Base-by-base conservation (phyloP, 2,797 vertebrate genomes). In the Manis pentadactyla region DNA sequence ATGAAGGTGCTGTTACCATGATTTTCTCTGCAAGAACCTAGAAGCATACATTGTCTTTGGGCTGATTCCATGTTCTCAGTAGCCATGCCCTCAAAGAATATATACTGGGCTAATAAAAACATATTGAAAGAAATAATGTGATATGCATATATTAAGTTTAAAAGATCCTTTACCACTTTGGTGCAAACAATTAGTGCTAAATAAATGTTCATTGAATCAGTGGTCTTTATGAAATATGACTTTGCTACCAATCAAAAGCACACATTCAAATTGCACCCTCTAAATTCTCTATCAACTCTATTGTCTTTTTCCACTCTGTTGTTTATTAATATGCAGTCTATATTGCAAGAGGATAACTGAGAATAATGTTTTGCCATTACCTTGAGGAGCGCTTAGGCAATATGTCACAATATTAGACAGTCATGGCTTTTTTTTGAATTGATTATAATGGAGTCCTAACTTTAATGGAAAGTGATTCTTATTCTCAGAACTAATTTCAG, bases 401-500 rank as follows among this genome's bases (percentile, higher is more conserved):
- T 49, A 49, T 51, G 21, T 79, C 49, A 92, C 37, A 84, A 86
- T 79, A 55, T 46, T 64, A 69, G 61, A 69, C 9, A 81, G 42
- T 23, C 23, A 4, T 68, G 64, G 15, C 31, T 69, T 73, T 84
- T 84, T 84, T 84, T 25, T 59, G 3, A 89, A 61, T 89, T 87
- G n/a, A 93, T 71, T 90, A 86, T 86, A 39, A 49, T 83, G 29
- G 27, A 87, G 31, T 64, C 29, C 63, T 92, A 89, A 93, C 15
- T 90, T 88, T 53, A 81, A 53, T 42, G 17, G 49, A 74, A 83
- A 21, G 73, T 66, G 39, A 53, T 71, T 21, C 15, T 92, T 84
- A 49, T 86, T 77, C 87, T 90, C 69, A 87, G 17, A 97, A 93
- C 87, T 81, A 68, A 63, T 18, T 21, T 94, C 71, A 93, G 42